These are phyloP conservation scores for Eonycteris spelaea DNA, from an alignment of 2,113 vertebrate genomes.

Conservation along the genomic window DNA sequence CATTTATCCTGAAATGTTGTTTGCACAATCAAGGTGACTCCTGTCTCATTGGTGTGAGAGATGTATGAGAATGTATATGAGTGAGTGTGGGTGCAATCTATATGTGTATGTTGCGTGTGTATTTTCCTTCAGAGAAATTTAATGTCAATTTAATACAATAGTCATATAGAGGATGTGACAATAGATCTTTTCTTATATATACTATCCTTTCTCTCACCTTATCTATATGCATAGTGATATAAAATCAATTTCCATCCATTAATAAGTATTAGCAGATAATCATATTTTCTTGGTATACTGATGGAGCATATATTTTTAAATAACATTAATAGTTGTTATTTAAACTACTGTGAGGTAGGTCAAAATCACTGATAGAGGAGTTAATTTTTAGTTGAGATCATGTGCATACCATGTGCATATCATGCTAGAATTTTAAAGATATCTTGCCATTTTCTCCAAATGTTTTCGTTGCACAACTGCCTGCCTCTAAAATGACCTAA, in stretches of 20 bases:
- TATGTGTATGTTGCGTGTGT: neutral
- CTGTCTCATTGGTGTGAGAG: neutral
- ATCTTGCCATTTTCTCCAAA: neutral
- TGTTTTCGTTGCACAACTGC: neutral
- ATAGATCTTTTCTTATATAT: neutral
- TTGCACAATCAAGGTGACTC: neutral
- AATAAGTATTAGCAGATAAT: neutral
- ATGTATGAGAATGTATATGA: neutral
- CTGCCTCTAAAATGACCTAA: neutral
- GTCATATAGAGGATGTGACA: neutral
- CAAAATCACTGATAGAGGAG: neutral
- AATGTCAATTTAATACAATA: neutral
- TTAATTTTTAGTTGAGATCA: neutral
- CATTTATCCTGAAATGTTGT: neutral
- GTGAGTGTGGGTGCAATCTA: neutral
- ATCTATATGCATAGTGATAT: neutral
- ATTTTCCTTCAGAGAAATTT: constrained; percentile 16
- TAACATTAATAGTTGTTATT: neutral
- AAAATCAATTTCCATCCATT: constrained; percentile 29
- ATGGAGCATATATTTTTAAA: neutral
- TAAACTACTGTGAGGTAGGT: neutral
- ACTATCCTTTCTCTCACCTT: neutral
- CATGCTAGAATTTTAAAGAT: neutral
- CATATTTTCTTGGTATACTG: neutral
- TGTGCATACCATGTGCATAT: neutral